Base-by-base conservation (phyloP, 1,140 invertebrate species). In the Cyclargus thomasi region DNA sequence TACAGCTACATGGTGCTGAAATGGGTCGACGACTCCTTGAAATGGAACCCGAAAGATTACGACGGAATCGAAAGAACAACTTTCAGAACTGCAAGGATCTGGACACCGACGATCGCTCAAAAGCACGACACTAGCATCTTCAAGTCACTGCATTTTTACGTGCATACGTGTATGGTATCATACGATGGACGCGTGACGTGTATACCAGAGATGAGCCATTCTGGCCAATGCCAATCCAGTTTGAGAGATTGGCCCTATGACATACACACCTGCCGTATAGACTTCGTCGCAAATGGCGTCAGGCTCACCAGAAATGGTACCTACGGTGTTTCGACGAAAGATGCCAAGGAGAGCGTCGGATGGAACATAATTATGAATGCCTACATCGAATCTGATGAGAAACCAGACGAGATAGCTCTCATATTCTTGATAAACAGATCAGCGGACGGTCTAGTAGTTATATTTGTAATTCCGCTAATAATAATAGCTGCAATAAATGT, bases 241-340 rank as follows among this genome's bases (percentile, higher is more conserved):
- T 65, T 80, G 1, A 66, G 10, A 1, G 63, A 75, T 36, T 83
- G 79, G 81, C 79, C 81, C 0, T 79, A 71, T 10, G 81, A 83
- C 22, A 63, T 62, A 0, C 76, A 81, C 20, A 70, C 64, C 10
- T 83, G 79, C 11, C 57, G 65, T 0, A 70, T 79, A 14, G 73
- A 68, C 21, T 76, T 75, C 35, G 65, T 69, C 3, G 2, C 55
- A 1, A 71, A 0, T 7, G 29, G 4, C 0, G 29, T 29, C 8
- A 69, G 21, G 5, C 63, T 73, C 5, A 63, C 67, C 1, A 71
- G 72, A 64, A 71, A 65, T 4, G 63, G 53, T 0, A 18, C 62
- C 1, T 47, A 59, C 39, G 73, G 55, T 6, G 53, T 75, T 0
- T 64, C n/a, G 0, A 68, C 70, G 55, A 18, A 73, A 0, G 74